phyloP scores from a whole-genome alignment of 1,140 invertebrate genomes.

The Aphidius ervi region DNA sequence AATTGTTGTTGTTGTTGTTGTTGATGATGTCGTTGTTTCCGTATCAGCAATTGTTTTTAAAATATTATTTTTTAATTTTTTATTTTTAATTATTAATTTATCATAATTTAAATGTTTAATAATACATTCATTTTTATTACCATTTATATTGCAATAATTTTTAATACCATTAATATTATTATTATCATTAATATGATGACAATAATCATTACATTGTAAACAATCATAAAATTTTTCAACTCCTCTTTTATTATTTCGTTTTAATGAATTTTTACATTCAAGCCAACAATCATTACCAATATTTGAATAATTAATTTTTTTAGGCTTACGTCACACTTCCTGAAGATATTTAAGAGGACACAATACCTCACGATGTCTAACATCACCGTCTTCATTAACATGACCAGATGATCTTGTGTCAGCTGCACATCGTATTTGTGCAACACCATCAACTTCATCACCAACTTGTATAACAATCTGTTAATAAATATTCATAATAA shows the following conservation, averaged over 20 bases:
- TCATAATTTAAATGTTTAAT: too few species aligned
- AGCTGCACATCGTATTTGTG: slow-evolving; percentile 85
- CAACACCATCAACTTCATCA: slow-evolving; percentile 87
- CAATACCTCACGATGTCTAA: slow-evolving; percentile 51
- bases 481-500: background rate
- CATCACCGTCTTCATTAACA: slow-evolving; percentile 73
- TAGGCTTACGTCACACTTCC: slow-evolving; percentile 72
- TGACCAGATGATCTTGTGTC: slow-evolving; percentile 76
- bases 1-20: slow-evolving; percentile 25
- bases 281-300: slow-evolving; percentile 30
- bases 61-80: too few species aligned
- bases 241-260: slow-evolving; percentile 7
- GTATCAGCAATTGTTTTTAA: too few species aligned
- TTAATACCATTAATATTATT: slow-evolving; percentile 10
- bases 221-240: slow-evolving; percentile 52
- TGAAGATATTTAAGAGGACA: slow-evolving; percentile 81
- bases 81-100: too few species aligned
- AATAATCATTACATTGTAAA: slow-evolving; percentile 49
- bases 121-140: too few species aligned
- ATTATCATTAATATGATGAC: slow-evolving; percentile 33
- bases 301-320: slow-evolving; percentile 36
- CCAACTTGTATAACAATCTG: slow-evolving; percentile 81
- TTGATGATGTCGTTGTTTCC: slow-evolving; percentile 23
- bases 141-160: too few species aligned
- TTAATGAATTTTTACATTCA: slow-evolving; percentile 23